Conservation (phyloP, 2,888 invertebrate species). For the Metacarcinus magister region DNA sequence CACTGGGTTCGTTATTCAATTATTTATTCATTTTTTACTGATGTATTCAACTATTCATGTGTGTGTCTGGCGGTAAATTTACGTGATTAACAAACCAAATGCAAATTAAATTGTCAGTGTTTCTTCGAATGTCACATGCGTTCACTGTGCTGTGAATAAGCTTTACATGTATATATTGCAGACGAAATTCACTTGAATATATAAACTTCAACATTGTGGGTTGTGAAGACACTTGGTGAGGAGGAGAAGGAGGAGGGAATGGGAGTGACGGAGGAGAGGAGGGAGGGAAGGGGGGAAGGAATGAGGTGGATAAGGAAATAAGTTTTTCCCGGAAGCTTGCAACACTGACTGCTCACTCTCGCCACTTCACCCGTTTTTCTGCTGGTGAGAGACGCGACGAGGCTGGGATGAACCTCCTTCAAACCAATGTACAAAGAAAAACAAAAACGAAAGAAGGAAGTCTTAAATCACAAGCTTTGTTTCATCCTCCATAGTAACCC, state of each 20-base stretch:
- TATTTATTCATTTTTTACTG: not conserved
- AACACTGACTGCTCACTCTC: slow-evolving; percentile 46
- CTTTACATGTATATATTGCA: not conserved
- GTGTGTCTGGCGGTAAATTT: not conserved
- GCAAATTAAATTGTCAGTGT: not conserved
- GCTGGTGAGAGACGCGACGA: not conserved
- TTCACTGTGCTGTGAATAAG: not conserved
- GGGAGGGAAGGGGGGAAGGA: not conserved
- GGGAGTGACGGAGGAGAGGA: not conserved
- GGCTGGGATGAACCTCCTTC: slow-evolving; percentile 15
- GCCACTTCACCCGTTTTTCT: slow-evolving; percentile 37
- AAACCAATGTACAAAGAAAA: not conserved
- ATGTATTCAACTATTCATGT: not conserved
- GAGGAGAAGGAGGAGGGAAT: not conserved
- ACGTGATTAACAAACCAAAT: not conserved
- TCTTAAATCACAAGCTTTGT: not conserved
- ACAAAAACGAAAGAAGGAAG: slow-evolving; percentile 21
- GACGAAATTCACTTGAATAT: not conserved
- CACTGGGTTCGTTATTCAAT: not conserved
- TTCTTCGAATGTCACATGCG: not conserved
- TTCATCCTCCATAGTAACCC: not conserved
- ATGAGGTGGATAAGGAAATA: not conserved
- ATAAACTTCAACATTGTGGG: not conserved
- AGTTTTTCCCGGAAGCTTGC: slow-evolving; percentile 49
- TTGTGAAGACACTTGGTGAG: not conserved